A percentile compares a stretch with the other conserved stretches of the same genome.
Conservation (phyloP, 2,113 vertebrate species). For the Procavia capensis region DNA sequence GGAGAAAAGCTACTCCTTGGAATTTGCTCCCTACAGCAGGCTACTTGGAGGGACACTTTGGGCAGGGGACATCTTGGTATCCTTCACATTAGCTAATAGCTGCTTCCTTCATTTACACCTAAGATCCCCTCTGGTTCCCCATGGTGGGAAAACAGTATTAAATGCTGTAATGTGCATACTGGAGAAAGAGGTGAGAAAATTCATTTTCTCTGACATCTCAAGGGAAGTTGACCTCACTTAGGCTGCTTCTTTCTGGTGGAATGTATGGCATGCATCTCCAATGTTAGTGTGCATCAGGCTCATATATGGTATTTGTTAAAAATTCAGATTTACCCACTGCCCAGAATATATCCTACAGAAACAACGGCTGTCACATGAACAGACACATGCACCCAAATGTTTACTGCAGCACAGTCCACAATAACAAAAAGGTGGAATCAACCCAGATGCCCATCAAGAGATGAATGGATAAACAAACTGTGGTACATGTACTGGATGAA, state of each 20-base stretch:
- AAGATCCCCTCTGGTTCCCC: background rate
- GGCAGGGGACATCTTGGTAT: background rate
- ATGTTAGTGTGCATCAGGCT: slow-evolving; percentile 21
- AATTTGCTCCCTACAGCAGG: background rate
- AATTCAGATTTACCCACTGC: slow-evolving; percentile 55
- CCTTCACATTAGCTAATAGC: slow-evolving; percentile 20
- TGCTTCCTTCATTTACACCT: slow-evolving; percentile 13
- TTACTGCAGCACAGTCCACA: too few species aligned
- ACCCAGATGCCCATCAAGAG: too few species aligned
- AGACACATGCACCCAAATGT: too few species aligned
- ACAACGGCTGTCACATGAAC: too few species aligned
- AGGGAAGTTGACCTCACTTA: slow-evolving; percentile 25
- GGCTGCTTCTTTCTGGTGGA: slow-evolving; percentile 1
- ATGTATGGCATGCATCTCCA: slow-evolving; percentile 9
- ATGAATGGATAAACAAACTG: too few species aligned
- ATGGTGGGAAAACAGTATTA: slow-evolving; percentile 37
- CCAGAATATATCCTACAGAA: too few species aligned
- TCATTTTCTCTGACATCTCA: slow-evolving; percentile 24
- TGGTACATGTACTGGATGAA: too few species aligned
- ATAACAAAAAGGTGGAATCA: too few species aligned
- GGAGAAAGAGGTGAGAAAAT: background rate
- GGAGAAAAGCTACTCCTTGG: background rate
- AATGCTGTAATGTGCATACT: background rate
- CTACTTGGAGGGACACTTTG: background rate
- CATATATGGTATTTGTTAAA: slow-evolving; percentile 13